Evolutionary conservation across 2,113 vertebrate genomes (phyloP).

Genomic region (Xenus cinereus): DNA sequence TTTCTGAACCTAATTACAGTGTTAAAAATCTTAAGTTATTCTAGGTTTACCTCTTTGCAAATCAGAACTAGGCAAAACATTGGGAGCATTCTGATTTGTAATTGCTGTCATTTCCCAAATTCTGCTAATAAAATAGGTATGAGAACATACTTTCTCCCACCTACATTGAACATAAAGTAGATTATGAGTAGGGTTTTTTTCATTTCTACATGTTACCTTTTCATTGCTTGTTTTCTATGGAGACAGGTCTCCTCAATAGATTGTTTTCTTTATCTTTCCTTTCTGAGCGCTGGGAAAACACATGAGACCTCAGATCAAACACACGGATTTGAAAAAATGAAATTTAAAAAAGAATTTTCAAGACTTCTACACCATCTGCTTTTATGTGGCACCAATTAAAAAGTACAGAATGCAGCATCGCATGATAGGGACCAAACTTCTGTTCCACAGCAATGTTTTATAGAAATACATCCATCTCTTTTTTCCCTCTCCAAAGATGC

Average conservation of each 20-base stretch:
- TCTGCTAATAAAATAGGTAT: neutral
- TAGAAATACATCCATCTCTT: neutral
- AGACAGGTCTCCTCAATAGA: neutral
- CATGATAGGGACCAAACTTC: neutral
- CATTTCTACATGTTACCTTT: neutral
- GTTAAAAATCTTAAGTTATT: neutral
- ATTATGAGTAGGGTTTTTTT: neutral
- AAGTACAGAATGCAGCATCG: neutral
- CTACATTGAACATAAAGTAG: neutral
- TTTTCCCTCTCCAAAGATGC: neutral
- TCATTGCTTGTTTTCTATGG: neutral
- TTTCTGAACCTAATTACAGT: neutral
- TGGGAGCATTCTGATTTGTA: neutral
- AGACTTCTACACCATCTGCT: neutral
- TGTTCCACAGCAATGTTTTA: neutral
- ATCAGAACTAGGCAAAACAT: neutral
- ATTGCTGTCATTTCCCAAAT: neutral
- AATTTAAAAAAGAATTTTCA: neutral
- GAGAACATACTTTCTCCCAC: neutral
- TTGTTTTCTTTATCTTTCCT: neutral
- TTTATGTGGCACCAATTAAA: neutral
- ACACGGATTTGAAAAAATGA: neutral
- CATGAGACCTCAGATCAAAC: neutral
- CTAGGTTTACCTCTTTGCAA: neutral
- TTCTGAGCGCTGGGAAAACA: neutral